Percentiles rank a stretch among this genome's conserved stretches.
These are phyloP conservation scores for Ceratotherium simum DNA, from an alignment of 2,113 vertebrate genomes.

Conservation along the genomic window DNA sequence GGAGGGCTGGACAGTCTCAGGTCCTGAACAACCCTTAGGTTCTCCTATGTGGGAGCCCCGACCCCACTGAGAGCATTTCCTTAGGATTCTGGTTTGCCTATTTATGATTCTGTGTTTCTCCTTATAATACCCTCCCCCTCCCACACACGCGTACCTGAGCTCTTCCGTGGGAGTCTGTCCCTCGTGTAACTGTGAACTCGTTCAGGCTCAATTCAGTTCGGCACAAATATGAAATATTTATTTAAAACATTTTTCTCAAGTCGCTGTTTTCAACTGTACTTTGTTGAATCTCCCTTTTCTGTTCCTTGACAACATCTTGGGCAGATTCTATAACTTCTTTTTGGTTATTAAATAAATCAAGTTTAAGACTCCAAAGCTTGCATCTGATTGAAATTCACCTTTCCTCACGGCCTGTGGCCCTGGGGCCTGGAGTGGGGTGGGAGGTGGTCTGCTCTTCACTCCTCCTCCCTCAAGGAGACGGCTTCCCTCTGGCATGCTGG, in stretches of 20 bases:
- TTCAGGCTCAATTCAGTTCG: constrained; percentile 15
- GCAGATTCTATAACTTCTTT: constrained; percentile 33
- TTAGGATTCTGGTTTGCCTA: neutral
- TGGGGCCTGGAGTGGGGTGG: fast-evolving
- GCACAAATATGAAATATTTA: constrained; percentile 66
- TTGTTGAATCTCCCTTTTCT: constrained; percentile 32
- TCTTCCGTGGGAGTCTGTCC: neutral
- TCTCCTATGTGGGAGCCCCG: neutral
- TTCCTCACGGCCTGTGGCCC: neutral
- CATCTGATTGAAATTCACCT: neutral
- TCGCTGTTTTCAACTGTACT: constrained; percentile 17
- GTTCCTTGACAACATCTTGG: constrained; percentile 46
- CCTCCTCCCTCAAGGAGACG: neutral
- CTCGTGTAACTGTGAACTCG: neutral
- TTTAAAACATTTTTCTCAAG: constrained; percentile 21
- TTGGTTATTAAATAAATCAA: constrained; percentile 44
- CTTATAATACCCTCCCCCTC: neutral
- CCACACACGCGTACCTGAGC: neutral
- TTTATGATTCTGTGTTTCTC: neutral
- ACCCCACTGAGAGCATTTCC: neutral
- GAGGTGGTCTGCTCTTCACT: neutral
- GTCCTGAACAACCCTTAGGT: neutral
- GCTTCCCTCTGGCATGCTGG: neutral
- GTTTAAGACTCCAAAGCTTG: neutral
- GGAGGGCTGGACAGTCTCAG: too few relatives aligned